Base-by-base conservation (phyloP, 2,888 invertebrate genomes). In the Philaethria dido region DNA sequence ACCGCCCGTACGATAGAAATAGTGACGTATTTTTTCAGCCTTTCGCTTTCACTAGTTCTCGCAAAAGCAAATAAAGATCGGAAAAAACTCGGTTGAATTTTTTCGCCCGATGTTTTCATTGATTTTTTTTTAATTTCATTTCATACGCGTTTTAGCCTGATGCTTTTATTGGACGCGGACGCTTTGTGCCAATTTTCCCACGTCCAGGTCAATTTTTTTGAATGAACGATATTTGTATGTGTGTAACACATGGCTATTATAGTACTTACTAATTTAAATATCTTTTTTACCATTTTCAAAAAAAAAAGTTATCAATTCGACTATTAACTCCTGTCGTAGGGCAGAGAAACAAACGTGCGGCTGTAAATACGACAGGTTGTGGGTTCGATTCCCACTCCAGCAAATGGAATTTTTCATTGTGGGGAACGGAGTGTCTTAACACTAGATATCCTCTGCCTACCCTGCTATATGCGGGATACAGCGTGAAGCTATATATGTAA, bases 21-120 rank as follows among this genome's bases (percentile, higher is more conserved):
- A 89, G 91, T 91, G 91, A 87, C 87, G 88, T 85, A 84, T 87
- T 89, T 89, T 86, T 83, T 77, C 79, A 78, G 73, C 72, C 89
- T 89, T 82, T 88, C 91, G 78, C 81, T 92, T 86, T 92, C 84
- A 80, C 76, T 85, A 83, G 86, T 86, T 81, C 86, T 86, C 86
- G 87, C 85, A 89, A 87, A 88, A 85, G 86, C 89, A 88, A 91
- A 92, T 89, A 90, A 88, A 89, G 85, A 89, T 89, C 78, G 84
- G 84, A 81, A 85, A 88, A 88, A 87, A 82, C 77, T 82, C 83
- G 80, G 81, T 80, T 77, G 83, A 79, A 79, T 85, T 88, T 88
- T 87, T 85, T 71, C 79, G 76, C 75, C 80, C 79, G 76, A 75
- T 81, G 72, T 82, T 87, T 87, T 87, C 85, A 85, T 83, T 80